Evolutionary conservation across 1,140 invertebrate genomes (phyloP).

Genomic region (Sarcophaga peregrina): DNA sequence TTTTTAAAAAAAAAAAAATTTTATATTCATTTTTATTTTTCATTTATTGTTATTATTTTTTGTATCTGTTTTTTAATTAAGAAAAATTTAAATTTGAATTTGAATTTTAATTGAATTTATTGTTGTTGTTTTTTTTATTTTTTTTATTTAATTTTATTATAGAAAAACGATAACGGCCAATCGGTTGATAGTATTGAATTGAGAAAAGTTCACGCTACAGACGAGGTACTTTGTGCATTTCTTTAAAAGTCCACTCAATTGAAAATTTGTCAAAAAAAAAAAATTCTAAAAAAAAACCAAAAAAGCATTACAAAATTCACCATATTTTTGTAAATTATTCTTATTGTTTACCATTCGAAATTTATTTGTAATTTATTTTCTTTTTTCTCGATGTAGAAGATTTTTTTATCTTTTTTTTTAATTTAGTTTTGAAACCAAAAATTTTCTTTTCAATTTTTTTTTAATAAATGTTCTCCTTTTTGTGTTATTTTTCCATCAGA

Average conservation of each 20-base stretch:
- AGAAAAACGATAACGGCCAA: conserved; percentile 67
- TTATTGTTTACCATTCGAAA: conserved; percentile 7
- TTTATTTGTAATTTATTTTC: conserved; percentile 52
- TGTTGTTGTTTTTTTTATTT: conserved; percentile 50
- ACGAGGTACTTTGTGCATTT: conserved; percentile 67
- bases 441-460: neutral
- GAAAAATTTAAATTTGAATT: conserved; percentile 41
- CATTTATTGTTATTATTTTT: conserved; percentile 17
- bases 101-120: conserved; percentile 49
- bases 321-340: conserved; percentile 47
- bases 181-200: conserved; percentile 67
- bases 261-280: conserved; percentile 50
- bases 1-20: too few relatives aligned
- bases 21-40: neutral
- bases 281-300: conserved; percentile 40
- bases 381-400: conserved; percentile 20
- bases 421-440: neutral
- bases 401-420: conserved; percentile 22
- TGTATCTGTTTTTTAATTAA: conserved; percentile 40
- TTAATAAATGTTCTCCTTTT: neutral
- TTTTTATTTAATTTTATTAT: conserved; percentile 61
- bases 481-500: neutral
- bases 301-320: conserved; percentile 46
- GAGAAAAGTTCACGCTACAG: conserved; percentile 68
- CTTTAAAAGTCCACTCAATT: conserved; percentile 41